Evolutionary conservation across 2,797 vertebrate genomes (phyloP), one percentile per base, ranked within the genome.

Genomic region (Zonotrichia albicollis): DNA sequence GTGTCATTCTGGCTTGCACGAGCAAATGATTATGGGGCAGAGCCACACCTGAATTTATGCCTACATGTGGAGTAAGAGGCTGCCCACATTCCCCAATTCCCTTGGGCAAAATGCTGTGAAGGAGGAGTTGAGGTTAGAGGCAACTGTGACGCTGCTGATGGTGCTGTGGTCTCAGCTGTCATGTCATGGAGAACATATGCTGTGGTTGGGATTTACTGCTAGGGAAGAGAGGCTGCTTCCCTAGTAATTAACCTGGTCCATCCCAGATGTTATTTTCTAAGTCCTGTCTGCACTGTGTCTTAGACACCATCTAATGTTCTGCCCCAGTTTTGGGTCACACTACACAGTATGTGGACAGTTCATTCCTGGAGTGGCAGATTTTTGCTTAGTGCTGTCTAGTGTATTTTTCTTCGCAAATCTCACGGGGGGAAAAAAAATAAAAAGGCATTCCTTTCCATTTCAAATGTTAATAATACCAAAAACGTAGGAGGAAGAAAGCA

Each of bases 31-130:
- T 77, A 77, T 0, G 0, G 45, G 42, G 43, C 46, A 94, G 73
- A 78, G 74, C 46, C 93, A 89, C 74, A 32, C 74, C 86, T 89
- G 62, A 48, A n/a, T 68, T 76, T 58, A 30, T 70, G 40, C 55
- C 36, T 84, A 20, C 4, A 1, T 8, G 1, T 55, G 38, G 12
- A 14, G 4, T 62, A 76, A 58, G 71, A 2, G 2, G 16, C 77
- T 1, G 1, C 55, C 25, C 51, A 58, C 3, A 0, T 48, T 73
- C 42, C 45, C 46, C 66, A 40, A 0, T 54, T 85, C 36, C 51
- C 40, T 60, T 0, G 0, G 42, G 45, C 62, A 75, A 84, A 75
- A 29, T 4, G 0, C 45, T 68, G 18, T 53, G 70, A 46, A 3
- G 3, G 60, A 74, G 22, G 26, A 6, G 14, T 38, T 0, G 1